Base-by-base conservation (phyloP, 2,888 invertebrate genomes). In the Branchellion lobata region DNA sequence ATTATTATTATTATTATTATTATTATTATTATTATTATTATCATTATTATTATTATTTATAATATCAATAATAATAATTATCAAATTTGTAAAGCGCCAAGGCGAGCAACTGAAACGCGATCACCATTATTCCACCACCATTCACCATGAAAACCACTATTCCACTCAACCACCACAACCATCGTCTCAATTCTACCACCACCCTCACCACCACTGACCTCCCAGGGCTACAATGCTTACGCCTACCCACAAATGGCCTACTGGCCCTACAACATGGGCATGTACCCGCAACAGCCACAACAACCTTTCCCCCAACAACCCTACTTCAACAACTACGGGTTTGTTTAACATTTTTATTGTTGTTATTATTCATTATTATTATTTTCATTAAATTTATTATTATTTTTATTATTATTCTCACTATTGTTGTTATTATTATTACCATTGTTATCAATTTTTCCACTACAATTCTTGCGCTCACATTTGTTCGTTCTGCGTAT, bases 221-320 rank as follows among this genome's bases (percentile, higher is more conserved):
- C 29, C 29, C 29, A 65, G 40, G 65, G n/a, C 14, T 77, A 34
- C 65, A 65, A 36, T 24, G 31, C 61, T 11, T 77, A 77, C 57
- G n/a, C n/a, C n/a, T 77, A 77, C 29, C 36, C 33, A 27, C 77
- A 57, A 21, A 77, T 77, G 77, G 65, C 53, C 14, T 77, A 77
- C 36, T 77, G 77, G 77, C 53, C 61, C 33, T 77, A 77, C 27
- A 53, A 31, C 61, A 47, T 53, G 51, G 57, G 57, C 47, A 31
- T 33, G 69, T 69, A 69, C 21, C 14, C 34, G 5, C 34, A 11
- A 34, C 29, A 31, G 33, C 14, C 29, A 14, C 65, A 65, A n/a
- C 65, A 65, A n/a, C 29, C 34, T 14, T 69, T 27, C 21, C 31
- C 31, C 5, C 69, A 33, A 69, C 69, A 69, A 27, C 27, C n/a